A percentile compares a stretch with the other conserved stretches of the same genome.
Evolutionary conservation across 2,113 vertebrate genomes (phyloP).

Genomic region (Otus sunia): DNA sequence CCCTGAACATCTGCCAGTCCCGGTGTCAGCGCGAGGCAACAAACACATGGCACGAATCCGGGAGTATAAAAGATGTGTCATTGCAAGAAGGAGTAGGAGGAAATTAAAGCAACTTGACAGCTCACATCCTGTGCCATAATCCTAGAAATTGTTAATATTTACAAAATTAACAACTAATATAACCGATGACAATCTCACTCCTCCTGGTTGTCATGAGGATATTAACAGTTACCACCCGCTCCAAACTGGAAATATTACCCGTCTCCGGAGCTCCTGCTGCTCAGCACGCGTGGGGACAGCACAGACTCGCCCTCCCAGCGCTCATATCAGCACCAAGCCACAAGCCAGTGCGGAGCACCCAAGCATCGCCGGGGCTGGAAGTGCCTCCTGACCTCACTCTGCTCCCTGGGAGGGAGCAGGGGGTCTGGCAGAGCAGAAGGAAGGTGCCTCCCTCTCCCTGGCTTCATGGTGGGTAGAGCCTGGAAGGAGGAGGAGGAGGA

Average conservation of each 20-base stretch:
- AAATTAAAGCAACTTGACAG: slow-evolving; percentile 54
- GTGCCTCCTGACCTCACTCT: background rate
- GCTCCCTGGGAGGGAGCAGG: background rate
- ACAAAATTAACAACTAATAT: slow-evolving; percentile 66
- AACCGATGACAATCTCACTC: slow-evolving; percentile 48
- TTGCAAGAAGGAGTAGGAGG: slow-evolving; percentile 33
- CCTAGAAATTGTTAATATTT: slow-evolving; percentile 68
- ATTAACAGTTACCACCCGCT: slow-evolving; percentile 59
- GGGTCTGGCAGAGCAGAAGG: background rate
- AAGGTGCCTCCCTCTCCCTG: background rate
- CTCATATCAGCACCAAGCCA: background rate
- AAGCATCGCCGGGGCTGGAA: background rate
- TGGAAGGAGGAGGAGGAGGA: background rate
- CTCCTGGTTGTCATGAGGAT: slow-evolving; percentile 59
- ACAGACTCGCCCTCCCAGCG: background rate
- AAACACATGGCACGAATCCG: background rate
- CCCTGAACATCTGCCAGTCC: slow-evolving; percentile 31
- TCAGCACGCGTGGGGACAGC: background rate
- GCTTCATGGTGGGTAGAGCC: background rate
- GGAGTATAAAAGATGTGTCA: slow-evolving; percentile 35
- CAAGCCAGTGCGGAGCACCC: background rate
- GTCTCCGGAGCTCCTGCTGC: slow-evolving; percentile 11
- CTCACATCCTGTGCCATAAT: slow-evolving; percentile 63
- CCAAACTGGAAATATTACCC: slow-evolving; percentile 23
- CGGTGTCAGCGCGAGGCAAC: background rate